phyloP scores from a whole-genome alignment of 2,113 vertebrate genomes.

The Paradoxurus hermaphroditus region DNA sequence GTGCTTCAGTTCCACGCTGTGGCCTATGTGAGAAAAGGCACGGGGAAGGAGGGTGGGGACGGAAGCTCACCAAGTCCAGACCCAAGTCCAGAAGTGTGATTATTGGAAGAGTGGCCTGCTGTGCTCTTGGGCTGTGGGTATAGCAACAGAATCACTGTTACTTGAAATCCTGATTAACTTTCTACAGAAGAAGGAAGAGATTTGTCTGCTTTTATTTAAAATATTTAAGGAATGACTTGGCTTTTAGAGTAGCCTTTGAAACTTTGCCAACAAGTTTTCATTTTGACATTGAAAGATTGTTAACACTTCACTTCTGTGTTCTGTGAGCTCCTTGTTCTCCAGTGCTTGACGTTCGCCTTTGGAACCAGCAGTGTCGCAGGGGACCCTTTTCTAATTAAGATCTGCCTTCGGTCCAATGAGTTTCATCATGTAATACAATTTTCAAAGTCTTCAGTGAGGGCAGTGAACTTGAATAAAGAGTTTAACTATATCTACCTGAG shows the following conservation, averaged over 20 bases:
- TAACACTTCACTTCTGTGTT: neutral
- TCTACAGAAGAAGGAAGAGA: neutral
- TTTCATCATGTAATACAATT: neutral
- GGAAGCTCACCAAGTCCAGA: neutral
- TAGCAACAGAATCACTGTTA: neutral
- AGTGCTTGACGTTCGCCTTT: neutral
- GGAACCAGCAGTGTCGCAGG: neutral
- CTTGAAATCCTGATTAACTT: neutral
- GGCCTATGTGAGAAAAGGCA: neutral
- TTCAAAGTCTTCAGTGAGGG: neutral
- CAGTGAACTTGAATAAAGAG: slow-evolving; percentile 9
- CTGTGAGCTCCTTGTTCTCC: neutral
- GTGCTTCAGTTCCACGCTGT: neutral
- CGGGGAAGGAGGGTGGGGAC: accelerated
- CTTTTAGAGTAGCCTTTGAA: slow-evolving; percentile 32
- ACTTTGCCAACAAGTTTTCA: neutral
- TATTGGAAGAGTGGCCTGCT: too few relatives aligned
- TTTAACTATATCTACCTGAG: neutral
- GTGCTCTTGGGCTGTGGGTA: neutral
- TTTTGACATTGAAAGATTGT: neutral
- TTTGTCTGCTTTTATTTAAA: neutral
- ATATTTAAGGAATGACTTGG: neutral
- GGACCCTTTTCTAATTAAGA: neutral
- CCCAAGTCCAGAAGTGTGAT: neutral
- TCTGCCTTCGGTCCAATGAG: neutral